Evolutionary conservation across 2,113 vertebrate species (phyloP).

Genomic region (Thymallus thymallus): DNA sequence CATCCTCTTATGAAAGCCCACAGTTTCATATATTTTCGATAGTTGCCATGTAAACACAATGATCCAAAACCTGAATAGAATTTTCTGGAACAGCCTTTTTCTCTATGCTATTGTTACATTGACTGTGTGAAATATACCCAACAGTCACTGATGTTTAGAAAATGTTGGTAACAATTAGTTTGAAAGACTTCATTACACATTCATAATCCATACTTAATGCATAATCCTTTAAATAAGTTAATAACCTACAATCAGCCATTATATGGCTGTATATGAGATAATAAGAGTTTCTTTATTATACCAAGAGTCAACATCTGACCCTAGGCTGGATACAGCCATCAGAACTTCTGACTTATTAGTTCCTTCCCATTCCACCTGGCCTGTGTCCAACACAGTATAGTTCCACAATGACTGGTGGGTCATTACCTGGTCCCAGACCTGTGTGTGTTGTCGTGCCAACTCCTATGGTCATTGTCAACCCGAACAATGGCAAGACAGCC

Average conservation of each 20-base stretch:
- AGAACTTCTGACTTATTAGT: conserved; percentile 59
- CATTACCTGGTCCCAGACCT: conserved; percentile 10
- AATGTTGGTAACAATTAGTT: too few species aligned
- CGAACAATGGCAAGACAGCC: too few species aligned
- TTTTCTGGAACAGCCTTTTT: too few species aligned
- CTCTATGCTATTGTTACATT: too few species aligned
- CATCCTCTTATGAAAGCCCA: conserved; percentile 73
- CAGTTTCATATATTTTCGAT: conserved; percentile 60
- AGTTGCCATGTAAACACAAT: conserved; percentile 41
- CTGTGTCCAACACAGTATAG: conserved; percentile 40
- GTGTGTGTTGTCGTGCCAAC: too few species aligned
- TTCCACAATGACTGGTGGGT: conserved; percentile 59
- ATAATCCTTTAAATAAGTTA: too few species aligned
- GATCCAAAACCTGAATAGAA: background rate
- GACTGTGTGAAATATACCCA: background rate
- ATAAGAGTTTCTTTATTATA: conserved; percentile 34
- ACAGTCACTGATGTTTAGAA: background rate
- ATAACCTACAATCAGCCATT: too few species aligned
- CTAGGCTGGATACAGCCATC: conserved; percentile 41
- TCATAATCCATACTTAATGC: too few species aligned
- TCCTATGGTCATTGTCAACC: too few species aligned
- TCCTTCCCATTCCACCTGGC: conserved; percentile 64
- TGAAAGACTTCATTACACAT: too few species aligned
- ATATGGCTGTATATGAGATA: background rate
- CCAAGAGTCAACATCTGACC: conserved; percentile 36